Conservation (phyloP, 2,888 invertebrate genomes). For the Orgyia antiqua region DNA sequence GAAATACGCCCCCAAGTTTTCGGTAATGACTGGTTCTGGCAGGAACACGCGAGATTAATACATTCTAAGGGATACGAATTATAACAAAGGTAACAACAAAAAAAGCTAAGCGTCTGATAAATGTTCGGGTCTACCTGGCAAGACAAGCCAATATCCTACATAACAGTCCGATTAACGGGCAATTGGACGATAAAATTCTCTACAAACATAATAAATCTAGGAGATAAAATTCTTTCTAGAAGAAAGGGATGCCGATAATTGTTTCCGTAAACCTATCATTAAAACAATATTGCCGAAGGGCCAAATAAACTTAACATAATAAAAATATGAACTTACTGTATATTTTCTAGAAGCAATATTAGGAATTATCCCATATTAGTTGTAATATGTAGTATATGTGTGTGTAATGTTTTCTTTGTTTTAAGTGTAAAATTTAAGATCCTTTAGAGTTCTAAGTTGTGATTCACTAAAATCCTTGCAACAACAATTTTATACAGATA, state of each 20-base stretch:
- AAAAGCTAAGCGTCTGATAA: constrained; percentile 68
- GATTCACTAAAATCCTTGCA: no score
- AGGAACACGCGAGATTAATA: constrained; percentile 73
- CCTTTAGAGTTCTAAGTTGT: no score
- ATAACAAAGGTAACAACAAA: constrained; percentile 69
- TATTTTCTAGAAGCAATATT: no score
- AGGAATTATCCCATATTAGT: no score
- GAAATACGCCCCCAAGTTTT: constrained; percentile 73
- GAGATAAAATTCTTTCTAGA: constrained; percentile 63
- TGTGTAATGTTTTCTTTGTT: no score
- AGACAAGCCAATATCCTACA: constrained; percentile 39
- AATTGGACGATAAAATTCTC: constrained; percentile 67
- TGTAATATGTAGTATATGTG: no score
- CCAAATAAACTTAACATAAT: constrained; percentile 22
- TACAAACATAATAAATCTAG: constrained; percentile 73
- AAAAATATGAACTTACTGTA: no score
- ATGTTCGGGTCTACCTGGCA: constrained; percentile 64
- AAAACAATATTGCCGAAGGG: constrained; percentile 46
- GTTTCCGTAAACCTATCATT: constrained; percentile 65
- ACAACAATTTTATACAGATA: no score
- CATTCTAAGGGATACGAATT: constrained; percentile 68
- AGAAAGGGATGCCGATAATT: constrained; percentile 63
- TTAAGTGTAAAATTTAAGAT: no score
- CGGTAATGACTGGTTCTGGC: constrained; percentile 69
- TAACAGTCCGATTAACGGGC: constrained; percentile 38